Conservation (phyloP, 2,797 vertebrate genomes). For the Sparidentex hasta region DNA sequence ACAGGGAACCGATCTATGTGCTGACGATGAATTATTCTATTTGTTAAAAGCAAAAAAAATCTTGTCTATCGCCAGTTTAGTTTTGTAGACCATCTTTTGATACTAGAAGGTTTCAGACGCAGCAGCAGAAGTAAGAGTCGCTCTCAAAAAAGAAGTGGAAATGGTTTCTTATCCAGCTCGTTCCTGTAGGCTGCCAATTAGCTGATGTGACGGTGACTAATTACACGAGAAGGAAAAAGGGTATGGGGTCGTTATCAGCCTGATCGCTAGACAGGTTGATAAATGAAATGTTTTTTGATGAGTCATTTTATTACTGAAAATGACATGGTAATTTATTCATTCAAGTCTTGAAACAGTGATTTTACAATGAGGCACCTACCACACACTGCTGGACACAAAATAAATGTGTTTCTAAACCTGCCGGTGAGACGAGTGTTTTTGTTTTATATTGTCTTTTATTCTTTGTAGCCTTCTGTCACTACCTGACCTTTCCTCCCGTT, state of each 20-base stretch:
- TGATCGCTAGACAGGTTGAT: conserved; percentile 15
- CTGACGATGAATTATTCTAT: too few species aligned
- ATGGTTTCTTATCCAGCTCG: not conserved
- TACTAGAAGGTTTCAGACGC: too few species aligned
- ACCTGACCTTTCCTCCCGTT: conserved; percentile 10
- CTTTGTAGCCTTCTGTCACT: conserved; percentile 9
- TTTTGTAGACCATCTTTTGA: too few species aligned
- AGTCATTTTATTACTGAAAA: conserved; percentile 31
- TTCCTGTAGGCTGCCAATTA: not conserved
- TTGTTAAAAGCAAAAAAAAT: too few species aligned
- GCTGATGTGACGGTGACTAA: conserved; percentile 1
- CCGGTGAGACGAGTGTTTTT: not conserved
- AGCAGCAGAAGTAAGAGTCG: too few species aligned
- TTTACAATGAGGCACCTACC: not conserved
- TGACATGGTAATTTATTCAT: conserved; percentile 39
- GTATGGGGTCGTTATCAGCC: not conserved
- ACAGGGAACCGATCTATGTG: too few species aligned
- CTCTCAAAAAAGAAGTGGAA: not conserved
- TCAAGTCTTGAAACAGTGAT: conserved; percentile 2
- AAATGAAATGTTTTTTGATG: conserved; percentile 23
- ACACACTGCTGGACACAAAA: not conserved
- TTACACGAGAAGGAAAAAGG: conserved; percentile 6
- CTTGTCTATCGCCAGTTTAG: too few species aligned
- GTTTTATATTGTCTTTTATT: not conserved
- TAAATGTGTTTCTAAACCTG: conserved; percentile 19